Evolutionary conservation across 2,797 vertebrate genomes (phyloP).

Genomic region (Danio choprae): DNA sequence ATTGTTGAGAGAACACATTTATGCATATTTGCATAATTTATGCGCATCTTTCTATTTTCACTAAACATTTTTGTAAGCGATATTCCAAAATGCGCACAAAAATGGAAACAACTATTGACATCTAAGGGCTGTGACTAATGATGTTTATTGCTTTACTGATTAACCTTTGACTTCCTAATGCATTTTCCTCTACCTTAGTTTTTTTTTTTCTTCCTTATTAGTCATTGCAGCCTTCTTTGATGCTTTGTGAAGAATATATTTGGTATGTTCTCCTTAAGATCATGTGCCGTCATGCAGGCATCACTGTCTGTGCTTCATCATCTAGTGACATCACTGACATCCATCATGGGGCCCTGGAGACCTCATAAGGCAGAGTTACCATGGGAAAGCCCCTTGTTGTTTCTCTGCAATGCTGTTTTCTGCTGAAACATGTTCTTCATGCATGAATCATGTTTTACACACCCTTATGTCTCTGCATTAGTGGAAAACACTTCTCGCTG

Average conservation of each 20-base stretch:
- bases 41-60: no score
- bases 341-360: conserved; percentile 1
- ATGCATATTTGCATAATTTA: no score
- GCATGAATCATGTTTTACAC: conserved; percentile 63
- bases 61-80: no score
- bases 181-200: no score
- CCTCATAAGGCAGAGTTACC: not conserved
- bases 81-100: no score
- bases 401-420: conserved; percentile 44
- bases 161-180: no score
- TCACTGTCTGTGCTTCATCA: not conserved
- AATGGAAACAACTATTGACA: no score
- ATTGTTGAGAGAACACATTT: no score
- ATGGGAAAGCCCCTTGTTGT: conserved; percentile 27
- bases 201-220: conserved; percentile 5
- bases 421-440: conserved; percentile 61
- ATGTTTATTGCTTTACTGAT: no score
- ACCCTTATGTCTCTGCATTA: not conserved
- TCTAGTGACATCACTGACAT: conserved; percentile 11
- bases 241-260: not conserved
- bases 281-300: not conserved
- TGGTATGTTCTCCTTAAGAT: not conserved
- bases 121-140: no score
- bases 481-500: conserved; percentile 39
- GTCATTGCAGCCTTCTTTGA: conserved; percentile 6